A percentile compares a stretch with the other conserved stretches of the same genome.
Evolutionary conservation across 2,888 invertebrate species (phyloP).

Genomic region (Shargacucullia verbasci): DNA sequence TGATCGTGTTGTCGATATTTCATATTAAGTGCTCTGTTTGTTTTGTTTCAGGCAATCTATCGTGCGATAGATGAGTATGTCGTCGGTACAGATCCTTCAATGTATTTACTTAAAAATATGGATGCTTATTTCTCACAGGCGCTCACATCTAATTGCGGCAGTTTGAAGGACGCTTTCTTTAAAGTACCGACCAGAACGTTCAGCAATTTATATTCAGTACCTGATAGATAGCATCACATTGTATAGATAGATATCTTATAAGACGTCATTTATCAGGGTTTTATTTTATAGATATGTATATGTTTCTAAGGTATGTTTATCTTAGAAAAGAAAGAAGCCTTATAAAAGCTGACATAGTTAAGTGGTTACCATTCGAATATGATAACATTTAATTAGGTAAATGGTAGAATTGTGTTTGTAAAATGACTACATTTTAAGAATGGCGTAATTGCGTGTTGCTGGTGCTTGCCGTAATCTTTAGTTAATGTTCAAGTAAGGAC

Average conservation of each 20-base stretch:
- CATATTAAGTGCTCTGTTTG: not conserved
- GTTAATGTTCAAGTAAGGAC: no score
- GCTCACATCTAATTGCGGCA: slow-evolving; percentile 77
- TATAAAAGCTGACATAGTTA: no score
- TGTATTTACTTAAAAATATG: slow-evolving; percentile 89
- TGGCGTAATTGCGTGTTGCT: no score
- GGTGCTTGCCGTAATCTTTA: no score
- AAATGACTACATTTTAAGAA: no score
- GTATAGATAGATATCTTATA: not conserved
- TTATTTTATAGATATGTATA: slow-evolving; percentile 4
- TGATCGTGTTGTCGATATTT: no score
- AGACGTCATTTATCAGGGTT: slow-evolving; percentile 36
- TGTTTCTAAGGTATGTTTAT: not conserved
- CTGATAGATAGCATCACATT: slow-evolving; percentile 64
- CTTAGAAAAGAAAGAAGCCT: not conserved
- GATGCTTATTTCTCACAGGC: slow-evolving; percentile 72
- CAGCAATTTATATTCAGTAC: slow-evolving; percentile 58
- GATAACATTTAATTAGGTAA: no score
- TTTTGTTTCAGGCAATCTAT: slow-evolving; percentile 77
- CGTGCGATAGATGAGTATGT: slow-evolving; percentile 87
- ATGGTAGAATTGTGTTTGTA: no score
- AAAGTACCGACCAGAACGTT: slow-evolving; percentile 72
- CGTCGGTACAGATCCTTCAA: slow-evolving; percentile 90
- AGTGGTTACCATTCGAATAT: no score
- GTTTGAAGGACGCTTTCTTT: slow-evolving; percentile 76